Evolutionary conservation across 64 coral and sea anemone species (phyloP), one percentile per base, ranked within the genome.

Genomic region (Montipora sp.): DNA sequence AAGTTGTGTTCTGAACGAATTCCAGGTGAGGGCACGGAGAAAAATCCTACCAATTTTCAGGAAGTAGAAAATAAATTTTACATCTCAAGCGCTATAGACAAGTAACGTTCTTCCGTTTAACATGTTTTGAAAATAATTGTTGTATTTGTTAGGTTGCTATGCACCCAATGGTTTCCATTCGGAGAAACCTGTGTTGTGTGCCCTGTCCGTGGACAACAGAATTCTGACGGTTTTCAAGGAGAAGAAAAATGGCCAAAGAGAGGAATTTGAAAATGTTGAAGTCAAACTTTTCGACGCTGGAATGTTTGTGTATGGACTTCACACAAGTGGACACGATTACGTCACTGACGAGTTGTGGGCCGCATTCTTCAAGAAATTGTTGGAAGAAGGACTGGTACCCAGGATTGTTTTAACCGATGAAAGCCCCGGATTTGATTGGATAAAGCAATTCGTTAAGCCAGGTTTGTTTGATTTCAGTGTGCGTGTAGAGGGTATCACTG

Each of bases 291-390:
- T 80, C 46, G 80, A 84, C 21, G 77, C 77, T 82, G 94, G 94
- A 8, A 83, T 95, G 89, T 76, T 87, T 36, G 83, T 95, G 43
- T 95, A 55, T 51, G 89, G 84, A 10, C 13, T 75, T 13, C 77
- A 92, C 77, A 50, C 83, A 3, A 87, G 79, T 48, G 75, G 58
- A 10, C 94, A 92, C 75, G 75, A 74, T 44, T 92, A 92, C 90
- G 94, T 91, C 67, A 95, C 94, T n/a, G 94, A 95, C 15, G 88
- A 92, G 44, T 8, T 95, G 43, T 95, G 94, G 94, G 94, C 94
- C 10, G 94, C 94, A 11, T 95, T 95, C 51, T 95, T 75, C 57
- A 87, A 92, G 83, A 95, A 81, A 89, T 27, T 95, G 23, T 23
- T 95, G 21, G 74, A 88, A 12, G 63, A 87, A 47, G 48, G 72